Conservation (phyloP, 1,140 invertebrate genomes). For the Adelges cooleyi region DNA sequence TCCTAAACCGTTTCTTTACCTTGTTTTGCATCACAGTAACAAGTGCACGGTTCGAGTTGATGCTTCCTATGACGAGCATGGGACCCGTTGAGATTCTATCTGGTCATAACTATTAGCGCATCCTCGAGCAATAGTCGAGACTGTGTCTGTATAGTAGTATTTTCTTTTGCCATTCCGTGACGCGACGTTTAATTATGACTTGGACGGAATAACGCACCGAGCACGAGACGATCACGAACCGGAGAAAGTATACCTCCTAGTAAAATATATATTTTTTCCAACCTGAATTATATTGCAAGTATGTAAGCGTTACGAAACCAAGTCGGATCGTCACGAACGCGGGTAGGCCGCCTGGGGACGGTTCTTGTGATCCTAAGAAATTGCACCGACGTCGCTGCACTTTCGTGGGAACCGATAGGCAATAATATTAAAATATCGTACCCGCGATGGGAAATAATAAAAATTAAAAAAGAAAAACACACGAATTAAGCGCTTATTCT, state of each 20-base stretch:
- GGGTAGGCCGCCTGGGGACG: not conserved
- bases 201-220: not conserved
- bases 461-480: too few species aligned
- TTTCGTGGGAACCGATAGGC: not conserved
- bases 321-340: not conserved
- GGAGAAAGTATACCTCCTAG: not conserved
- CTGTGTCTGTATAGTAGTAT: too few species aligned
- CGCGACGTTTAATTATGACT: not conserved
- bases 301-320: not conserved
- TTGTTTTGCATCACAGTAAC: too few species aligned
- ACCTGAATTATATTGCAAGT: not conserved
- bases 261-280: not conserved
- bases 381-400: not conserved
- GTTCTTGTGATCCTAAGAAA: not conserved
- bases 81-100: too few species aligned
- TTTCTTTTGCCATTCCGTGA: not conserved
- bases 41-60: too few species aligned
- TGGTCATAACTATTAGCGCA: too few species aligned
- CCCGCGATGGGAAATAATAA: too few species aligned
- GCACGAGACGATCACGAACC: not conserved
- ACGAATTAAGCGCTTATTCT: too few species aligned
- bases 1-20: too few species aligned
- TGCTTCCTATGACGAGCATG: too few species aligned
- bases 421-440: too few species aligned
- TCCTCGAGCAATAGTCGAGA: too few species aligned